Conservation (phyloP, 2,888 invertebrate genomes). For the Oeneis ivallda region DNA sequence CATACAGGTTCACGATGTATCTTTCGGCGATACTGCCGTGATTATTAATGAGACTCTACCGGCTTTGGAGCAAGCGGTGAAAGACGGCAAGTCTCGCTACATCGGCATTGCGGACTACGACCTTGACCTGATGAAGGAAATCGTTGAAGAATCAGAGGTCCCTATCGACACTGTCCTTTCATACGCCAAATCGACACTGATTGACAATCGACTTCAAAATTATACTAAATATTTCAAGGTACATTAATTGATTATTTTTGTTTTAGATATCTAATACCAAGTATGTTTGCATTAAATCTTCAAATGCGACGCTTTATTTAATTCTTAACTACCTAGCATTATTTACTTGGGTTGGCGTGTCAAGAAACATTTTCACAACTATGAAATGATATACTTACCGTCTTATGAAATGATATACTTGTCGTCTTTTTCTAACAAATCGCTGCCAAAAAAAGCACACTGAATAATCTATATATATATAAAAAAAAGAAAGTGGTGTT, state of each 20-base stretch:
- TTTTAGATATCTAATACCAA: no score
- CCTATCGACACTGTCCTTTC: conserved; percentile 87
- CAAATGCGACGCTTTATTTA: no score
- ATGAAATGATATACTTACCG: no score
- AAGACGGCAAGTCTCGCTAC: conserved; percentile 86
- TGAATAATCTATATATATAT: no score
- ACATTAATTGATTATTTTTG: conserved; percentile 26
- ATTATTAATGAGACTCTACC: conserved; percentile 94
- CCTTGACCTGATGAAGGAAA: conserved; percentile 87
- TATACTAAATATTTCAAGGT: conserved; percentile 90
- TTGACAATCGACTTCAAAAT: conserved; percentile 88
- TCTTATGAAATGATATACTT: no score
- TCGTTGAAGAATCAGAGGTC: conserved; percentile 84
- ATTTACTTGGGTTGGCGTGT: no score
- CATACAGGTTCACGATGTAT: conserved; percentile 93
- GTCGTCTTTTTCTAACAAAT: no score
- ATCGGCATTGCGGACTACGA: conserved; percentile 96
- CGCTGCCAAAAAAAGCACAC: no score
- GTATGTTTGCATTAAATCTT: no score
- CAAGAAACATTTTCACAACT: no score
- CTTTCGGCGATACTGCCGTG: conserved; percentile 83
- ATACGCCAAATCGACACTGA: conserved; percentile 90
- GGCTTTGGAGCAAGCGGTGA: conserved; percentile 87
- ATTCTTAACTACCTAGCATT: no score
- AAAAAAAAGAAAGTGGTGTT: no score